A percentile compares a stretch with the other conserved stretches of the same genome.
Evolutionary conservation across 2,113 vertebrate genomes (phyloP).

Genomic region (Scomber colias): DNA sequence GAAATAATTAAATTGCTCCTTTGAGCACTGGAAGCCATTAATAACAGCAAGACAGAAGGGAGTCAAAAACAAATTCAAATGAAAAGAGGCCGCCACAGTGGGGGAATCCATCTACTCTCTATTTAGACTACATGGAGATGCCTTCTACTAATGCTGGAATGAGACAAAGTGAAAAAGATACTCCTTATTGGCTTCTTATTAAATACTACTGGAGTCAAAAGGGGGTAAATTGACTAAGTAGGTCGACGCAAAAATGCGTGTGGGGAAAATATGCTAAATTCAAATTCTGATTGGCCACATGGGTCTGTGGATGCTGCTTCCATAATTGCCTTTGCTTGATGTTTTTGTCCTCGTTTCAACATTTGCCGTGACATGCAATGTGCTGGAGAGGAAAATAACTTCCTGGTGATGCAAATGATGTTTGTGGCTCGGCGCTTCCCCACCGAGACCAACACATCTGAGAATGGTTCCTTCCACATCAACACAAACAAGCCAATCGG

Average conservation of each 20-base stretch:
- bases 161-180: conserved; percentile 34
- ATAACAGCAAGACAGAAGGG: conserved; percentile 45
- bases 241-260: conserved; percentile 57
- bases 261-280: conserved; percentile 71
- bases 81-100: conserved; percentile 26
- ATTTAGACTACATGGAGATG: conserved; percentile 40
- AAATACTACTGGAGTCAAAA: conserved; percentile 68
- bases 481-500: conserved; percentile 51
- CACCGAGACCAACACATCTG: conserved; percentile 48
- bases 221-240: conserved; percentile 78
- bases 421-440: conserved; percentile 46
- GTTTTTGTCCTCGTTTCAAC: conserved; percentile 59
- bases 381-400: conserved; percentile 59
- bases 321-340: conserved; percentile 70
- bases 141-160: conserved; percentile 34
- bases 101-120: conserved; percentile 40
- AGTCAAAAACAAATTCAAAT: conserved; percentile 46
- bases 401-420: conserved; percentile 69
- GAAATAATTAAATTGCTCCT: conserved; percentile 33
- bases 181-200: conserved; percentile 58
- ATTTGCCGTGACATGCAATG: conserved; percentile 64
- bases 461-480: conserved; percentile 58
- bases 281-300: conserved; percentile 72
- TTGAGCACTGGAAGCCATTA: conserved; percentile 47
- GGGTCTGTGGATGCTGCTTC: conserved; percentile 67